Percentiles rank a stretch among this genome's conserved stretches.
These are phyloP conservation scores for Caerostris extrusa DNA, from an alignment of 1,140 invertebrate genomes.

Conservation along the genomic window DNA sequence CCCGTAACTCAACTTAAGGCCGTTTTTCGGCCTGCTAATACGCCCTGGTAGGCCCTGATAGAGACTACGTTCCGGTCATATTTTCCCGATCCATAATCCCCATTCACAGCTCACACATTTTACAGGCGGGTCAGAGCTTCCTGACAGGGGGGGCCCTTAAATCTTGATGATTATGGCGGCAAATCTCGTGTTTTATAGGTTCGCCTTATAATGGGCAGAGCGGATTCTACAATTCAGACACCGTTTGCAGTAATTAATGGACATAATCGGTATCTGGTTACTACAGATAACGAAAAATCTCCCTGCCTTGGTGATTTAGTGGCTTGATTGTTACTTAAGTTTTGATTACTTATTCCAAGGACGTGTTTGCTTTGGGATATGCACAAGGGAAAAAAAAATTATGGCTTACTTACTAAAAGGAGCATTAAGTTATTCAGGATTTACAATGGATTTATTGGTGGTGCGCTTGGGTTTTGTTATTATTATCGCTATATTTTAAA, in stretches of 20 bases:
- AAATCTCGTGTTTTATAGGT: conserved; percentile 1
- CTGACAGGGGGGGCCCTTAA: neutral
- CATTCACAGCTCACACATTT: neutral
- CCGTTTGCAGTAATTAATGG: neutral
- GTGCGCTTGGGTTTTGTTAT: too few species aligned
- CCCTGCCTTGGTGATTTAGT: neutral
- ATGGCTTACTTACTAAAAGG: neutral
- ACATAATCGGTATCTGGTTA: conserved; percentile 18
- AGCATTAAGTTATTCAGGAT: too few species aligned
- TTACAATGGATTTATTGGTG: too few species aligned
- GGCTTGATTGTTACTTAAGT: neutral
- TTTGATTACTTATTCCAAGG: neutral
- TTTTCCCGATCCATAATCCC: neutral
- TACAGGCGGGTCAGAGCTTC: neutral
- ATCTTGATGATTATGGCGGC: neutral
- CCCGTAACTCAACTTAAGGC: neutral
- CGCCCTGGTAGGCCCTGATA: conserved; percentile 9
- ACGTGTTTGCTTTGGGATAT: neutral
- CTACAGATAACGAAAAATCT: conserved; percentile 8
- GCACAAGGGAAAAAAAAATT: neutral
- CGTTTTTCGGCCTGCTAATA: conserved; percentile 8
- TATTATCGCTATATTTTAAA: too few species aligned
- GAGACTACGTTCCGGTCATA: conserved; percentile 18
- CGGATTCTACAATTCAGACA: neutral
- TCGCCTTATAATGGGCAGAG: neutral